Evolutionary conservation across 2,113 vertebrate species (phyloP), one percentile per base, ranked within the genome.

Genomic region (Mionectes macconnelli): DNA sequence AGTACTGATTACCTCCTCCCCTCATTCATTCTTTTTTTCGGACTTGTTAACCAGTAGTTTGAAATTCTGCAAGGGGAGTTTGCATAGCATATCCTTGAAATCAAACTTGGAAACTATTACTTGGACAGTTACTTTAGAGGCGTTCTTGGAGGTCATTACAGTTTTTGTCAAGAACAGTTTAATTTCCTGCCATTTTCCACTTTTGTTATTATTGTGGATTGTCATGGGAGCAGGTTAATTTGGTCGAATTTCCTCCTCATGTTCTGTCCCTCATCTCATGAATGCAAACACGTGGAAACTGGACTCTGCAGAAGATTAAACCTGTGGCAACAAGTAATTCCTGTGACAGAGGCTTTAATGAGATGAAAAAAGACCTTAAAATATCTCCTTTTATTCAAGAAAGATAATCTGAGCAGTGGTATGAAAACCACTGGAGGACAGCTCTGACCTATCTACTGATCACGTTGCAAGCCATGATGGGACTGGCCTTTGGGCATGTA

Each of bases 151-250:
- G 94, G 90, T 96, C 92, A 95, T 97, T 96, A 96, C 49, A 87
- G 68, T 81, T 97, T 96, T 96, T 97, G 96, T 96, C 96, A 96
- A 90, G 94, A 96, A 56, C n/a, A 57, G 83, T 96, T 97, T 96
- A 94, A 94, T 96, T 96, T 90, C 81, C 94, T 97, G 96, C 96
- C 96, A 95, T 96, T 94, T 96, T 39, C 78, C 87, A 78, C 95
- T 83, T 96, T 84, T 96, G 77, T 93, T 97, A 63, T 96, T 94
- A 72, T 96, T 96, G 87, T 83, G 89, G 69, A 89, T 66, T 80
- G 90, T 95, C 93, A 94, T 70, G 92, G 91, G 90, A 96, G 89
- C 80, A 70, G 93, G 96, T 95, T 95, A 93, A 97, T 96, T 96
- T 93, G 76, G 76, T 95, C 92, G 93, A 87, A 94, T 96, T 97